Evolutionary conservation across 35 echinoderm and acorn worm species (phyloP).

Genomic region (Holothuria glaberrima): DNA sequence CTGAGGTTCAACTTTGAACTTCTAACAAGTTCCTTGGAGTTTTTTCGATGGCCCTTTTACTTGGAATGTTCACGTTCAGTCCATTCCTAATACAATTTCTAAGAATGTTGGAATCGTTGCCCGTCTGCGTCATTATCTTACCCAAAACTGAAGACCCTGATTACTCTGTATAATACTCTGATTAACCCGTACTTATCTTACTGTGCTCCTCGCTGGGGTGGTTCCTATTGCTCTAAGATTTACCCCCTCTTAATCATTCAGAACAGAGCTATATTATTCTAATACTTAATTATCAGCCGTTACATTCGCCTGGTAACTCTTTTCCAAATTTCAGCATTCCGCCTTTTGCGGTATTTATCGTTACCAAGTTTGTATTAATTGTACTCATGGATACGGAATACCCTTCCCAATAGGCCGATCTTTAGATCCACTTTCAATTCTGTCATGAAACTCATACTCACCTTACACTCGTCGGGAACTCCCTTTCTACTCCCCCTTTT

Average conservation of each 20-base stretch:
- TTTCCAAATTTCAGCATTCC: not conserved
- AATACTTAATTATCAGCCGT: not conserved
- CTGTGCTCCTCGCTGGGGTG: no score
- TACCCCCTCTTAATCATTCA: no score
- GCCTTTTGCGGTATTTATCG: not conserved
- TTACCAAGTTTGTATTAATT: not conserved
- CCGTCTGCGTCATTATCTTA: not conserved
- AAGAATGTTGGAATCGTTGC: not conserved
- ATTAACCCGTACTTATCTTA: no score
- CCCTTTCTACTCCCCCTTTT: not conserved
- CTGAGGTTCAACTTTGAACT: not conserved
- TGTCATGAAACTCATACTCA: not conserved
- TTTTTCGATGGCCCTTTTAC: not conserved
- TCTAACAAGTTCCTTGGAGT: not conserved
- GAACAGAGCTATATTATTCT: not conserved
- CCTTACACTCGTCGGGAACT: not conserved
- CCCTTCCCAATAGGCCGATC: not conserved
- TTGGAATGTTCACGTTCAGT: constrained; percentile 6
- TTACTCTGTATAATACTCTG: no score
- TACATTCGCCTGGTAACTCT: not conserved
- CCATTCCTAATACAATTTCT: not conserved
- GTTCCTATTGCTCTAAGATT: no score
- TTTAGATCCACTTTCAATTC: not conserved
- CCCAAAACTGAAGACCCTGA: not conserved
- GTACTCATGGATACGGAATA: not conserved